Conservation (phyloP, 2,113 vertebrate species). For the Syrmaticus mikado region DNA sequence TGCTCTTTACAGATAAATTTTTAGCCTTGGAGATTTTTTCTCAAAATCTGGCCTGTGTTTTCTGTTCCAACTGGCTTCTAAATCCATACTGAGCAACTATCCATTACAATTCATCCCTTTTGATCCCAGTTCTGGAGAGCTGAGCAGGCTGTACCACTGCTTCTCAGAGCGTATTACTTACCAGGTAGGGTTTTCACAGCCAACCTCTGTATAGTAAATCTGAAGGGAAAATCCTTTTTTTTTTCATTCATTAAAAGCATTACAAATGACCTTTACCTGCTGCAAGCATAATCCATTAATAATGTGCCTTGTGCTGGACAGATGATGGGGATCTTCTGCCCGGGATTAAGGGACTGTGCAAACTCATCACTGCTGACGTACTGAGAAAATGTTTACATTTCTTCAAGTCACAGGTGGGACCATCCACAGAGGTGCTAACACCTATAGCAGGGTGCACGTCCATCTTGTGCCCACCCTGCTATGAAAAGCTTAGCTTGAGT, state of each 20-base stretch:
- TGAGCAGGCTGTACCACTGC: background rate
- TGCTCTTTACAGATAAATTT: background rate
- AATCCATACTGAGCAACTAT: background rate
- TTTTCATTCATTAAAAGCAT: conserved; percentile 75
- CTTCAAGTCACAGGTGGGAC: background rate
- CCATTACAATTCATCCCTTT: background rate
- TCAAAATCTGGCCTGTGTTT: background rate
- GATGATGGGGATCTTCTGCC: conserved; percentile 71
- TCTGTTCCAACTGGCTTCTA: background rate
- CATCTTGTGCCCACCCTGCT: background rate
- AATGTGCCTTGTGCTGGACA: conserved; percentile 65
- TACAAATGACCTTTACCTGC: conserved; percentile 77
- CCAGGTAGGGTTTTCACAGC: conserved; percentile 2
- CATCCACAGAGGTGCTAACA: background rate
- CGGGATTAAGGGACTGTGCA: conserved; percentile 62
- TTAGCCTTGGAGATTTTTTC: background rate
- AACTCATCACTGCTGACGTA: conserved; percentile 38
- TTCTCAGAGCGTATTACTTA: conserved; percentile 5
- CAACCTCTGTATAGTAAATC: conserved; percentile 54
- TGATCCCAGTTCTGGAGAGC: background rate
- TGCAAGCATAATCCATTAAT: conserved; percentile 77
- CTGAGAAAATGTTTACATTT: conserved; percentile 1
- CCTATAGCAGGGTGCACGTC: background rate
- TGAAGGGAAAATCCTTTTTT: conserved; percentile 67
- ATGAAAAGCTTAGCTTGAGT: background rate